Evolutionary conservation across 2,888 invertebrate genomes (phyloP), one percentile per base, ranked within the genome.

Genomic region (Morpho deidamia): DNA sequence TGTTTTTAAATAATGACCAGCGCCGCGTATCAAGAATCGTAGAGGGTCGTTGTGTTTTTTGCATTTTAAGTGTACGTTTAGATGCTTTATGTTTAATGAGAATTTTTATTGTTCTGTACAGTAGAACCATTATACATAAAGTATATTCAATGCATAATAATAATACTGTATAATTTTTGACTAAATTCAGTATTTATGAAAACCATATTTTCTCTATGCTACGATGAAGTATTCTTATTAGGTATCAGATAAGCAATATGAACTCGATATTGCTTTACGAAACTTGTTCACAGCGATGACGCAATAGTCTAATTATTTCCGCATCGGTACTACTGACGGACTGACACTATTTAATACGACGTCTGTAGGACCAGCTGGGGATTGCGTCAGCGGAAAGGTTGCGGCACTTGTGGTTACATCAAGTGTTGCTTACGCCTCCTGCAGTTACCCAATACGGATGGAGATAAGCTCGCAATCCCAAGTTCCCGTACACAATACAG

Each of bases 301-400:
- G 76, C 76, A 79, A 81, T 72, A 74, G 72, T 74, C 66, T 75
- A 74, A 81, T 78, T 74, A 81, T 80, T 83, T 83, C 83, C 83
- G 82, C 72, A 70, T 81, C 71, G 71, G 66, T 69, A 68, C 70
- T 66, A 70, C 76, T 78, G 75, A 72, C 80, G 78, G 66, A 70
- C 76, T 78, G 75, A 72, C 80, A 79, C 73, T 77, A 72, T 79
- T 79, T 72, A 72, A 75, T 74, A 71, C 69, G 66, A 71, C 69
- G 66, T 58, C 58, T 49, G 65, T 72, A 73, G 76, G 76, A 75
- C 74, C 72, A 71, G 71, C 72, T 64, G 70, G 66, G 67, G 64
- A 67, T 87, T 86, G 83, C 84, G 77, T 85, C 80, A 85, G 71
- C 83, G 81, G 81, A 83, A 81, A 86, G 83, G 82, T 83, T 84